These are phyloP conservation scores for Girardinichthys multiradiatus DNA, from an alignment of 2,113 vertebrate species.

Conservation along the genomic window DNA sequence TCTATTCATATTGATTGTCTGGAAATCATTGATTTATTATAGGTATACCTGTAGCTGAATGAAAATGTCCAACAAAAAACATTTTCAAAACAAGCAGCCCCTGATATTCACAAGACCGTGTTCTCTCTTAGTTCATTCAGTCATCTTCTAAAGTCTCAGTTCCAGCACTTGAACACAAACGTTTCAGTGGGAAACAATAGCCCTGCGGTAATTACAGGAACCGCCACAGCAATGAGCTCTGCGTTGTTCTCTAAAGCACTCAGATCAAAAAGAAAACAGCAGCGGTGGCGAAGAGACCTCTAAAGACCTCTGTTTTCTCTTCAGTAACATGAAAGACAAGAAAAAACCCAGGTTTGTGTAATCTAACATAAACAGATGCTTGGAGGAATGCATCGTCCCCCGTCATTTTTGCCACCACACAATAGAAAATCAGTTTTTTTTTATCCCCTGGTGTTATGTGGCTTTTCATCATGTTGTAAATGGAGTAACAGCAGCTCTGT, in stretches of 20 bases:
- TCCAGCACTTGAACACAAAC: conserved; percentile 28
- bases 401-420: conserved; percentile 32
- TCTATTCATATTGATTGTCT: conserved; percentile 15
- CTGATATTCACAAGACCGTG: conserved; percentile 3
- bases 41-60: background rate
- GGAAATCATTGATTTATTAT: background rate
- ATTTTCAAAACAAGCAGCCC: background rate
- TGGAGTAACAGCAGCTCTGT: conserved; percentile 25
- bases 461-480: conserved; percentile 56
- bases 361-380: conserved; percentile 65
- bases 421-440: conserved; percentile 52
- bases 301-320: conserved; percentile 30
- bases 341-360: conserved; percentile 50
- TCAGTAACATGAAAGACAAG: conserved; percentile 5
- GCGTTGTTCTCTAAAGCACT: conserved; percentile 26
- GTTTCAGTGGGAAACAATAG: conserved; percentile 54
- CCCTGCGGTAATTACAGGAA: conserved; percentile 54
- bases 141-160: conserved; percentile 32
- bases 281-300: conserved; percentile 5
- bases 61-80: background rate
- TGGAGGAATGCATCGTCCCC: background rate
- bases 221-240: conserved; percentile 24
- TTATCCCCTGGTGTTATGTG: conserved; percentile 16
- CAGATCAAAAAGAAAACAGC: conserved; percentile 10
- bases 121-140: too few species aligned